A percentile compares a stretch with the other conserved stretches of the same genome.
These are phyloP conservation scores for Macrobrachium rosenbergii DNA, from an alignment of 1,140 invertebrate genomes.

Conservation along the genomic window DNA sequence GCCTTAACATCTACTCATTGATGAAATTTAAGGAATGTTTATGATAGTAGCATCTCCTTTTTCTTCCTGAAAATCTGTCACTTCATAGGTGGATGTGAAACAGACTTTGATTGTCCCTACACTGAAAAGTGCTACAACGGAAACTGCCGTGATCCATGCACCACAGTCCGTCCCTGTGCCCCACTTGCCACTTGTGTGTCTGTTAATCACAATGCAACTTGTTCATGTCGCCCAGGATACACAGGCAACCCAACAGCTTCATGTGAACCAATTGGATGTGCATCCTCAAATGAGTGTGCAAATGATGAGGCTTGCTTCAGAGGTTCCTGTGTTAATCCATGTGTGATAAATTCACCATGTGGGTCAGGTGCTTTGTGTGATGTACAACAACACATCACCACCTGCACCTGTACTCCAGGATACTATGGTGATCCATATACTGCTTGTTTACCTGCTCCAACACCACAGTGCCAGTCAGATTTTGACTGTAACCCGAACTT, in stretches of 20 bases:
- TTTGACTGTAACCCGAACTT: slow-evolving; percentile 68
- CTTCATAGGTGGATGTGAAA: slow-evolving; percentile 83
- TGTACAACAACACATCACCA: slow-evolving; percentile 83
- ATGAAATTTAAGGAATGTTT: slow-evolving; percentile 76
- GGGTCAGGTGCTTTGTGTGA: slow-evolving; percentile 85
- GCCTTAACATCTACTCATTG: slow-evolving; percentile 73
- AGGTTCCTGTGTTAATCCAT: slow-evolving; percentile 82
- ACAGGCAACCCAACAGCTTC: slow-evolving; percentile 74
- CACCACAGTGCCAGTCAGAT: slow-evolving; percentile 71
- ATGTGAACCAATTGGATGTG: slow-evolving; percentile 81
- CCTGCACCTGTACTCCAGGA: slow-evolving; percentile 86
- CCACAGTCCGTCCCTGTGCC: slow-evolving; percentile 79
- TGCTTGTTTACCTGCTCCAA: slow-evolving; percentile 74
- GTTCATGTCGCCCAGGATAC: slow-evolving; percentile 68
- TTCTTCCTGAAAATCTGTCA: slow-evolving; percentile 82
- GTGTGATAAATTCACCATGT: slow-evolving; percentile 76
- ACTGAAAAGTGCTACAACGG: slow-evolving; percentile 78
- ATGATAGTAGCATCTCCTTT: slow-evolving; percentile 79
- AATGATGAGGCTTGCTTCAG: slow-evolving; percentile 88
- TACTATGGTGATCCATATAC: slow-evolving; percentile 85
- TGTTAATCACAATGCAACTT: slow-evolving; percentile 78
- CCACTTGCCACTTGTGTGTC: slow-evolving; percentile 80
- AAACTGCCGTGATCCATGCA: slow-evolving; percentile 82
- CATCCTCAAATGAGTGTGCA: slow-evolving; percentile 82
- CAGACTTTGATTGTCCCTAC: slow-evolving; percentile 82